Percentiles rank a stretch among this genome's conserved stretches.
Evolutionary conservation across 2,888 invertebrate genomes (phyloP).

Genomic region (Caenorhabditis imperialis): DNA sequence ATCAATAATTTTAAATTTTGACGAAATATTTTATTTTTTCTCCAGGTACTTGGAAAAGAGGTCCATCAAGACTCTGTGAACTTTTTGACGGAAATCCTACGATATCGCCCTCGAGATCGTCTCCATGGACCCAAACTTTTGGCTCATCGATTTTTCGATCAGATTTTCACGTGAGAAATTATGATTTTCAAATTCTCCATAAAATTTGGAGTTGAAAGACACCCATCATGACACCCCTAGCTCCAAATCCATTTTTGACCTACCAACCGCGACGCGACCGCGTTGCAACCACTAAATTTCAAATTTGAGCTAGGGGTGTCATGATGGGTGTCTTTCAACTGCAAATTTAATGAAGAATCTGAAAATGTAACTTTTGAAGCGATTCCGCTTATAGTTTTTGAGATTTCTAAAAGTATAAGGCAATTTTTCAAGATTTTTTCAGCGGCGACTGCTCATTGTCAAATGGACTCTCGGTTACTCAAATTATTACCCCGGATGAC

Average conservation of each 20-base stretch:
- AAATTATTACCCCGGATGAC: slow-evolving; percentile 56
- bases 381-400: too few relatives aligned
- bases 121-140: slow-evolving; percentile 64
- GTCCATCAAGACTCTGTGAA: slow-evolving; percentile 40
- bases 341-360: too few relatives aligned
- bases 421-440: not conserved
- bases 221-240: too few relatives aligned
- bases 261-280: too few relatives aligned
- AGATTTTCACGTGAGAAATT: slow-evolving; percentile 49
- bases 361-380: too few relatives aligned
- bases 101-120: slow-evolving; percentile 63
- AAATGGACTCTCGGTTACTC: slow-evolving; percentile 56
- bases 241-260: too few relatives aligned
- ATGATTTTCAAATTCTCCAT: too few relatives aligned
- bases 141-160: slow-evolving; percentile 59
- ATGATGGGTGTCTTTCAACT: too few relatives aligned
- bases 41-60: slow-evolving; percentile 32
- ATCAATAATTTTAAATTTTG: too few relatives aligned
- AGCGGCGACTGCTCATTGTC: slow-evolving; percentile 36
- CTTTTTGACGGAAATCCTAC: slow-evolving; percentile 61
- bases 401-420: not conserved
- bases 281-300: too few relatives aligned
- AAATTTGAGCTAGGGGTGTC: too few relatives aligned
- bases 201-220: too few relatives aligned
- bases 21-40: not conserved